Evolutionary conservation across 2,888 invertebrate species (phyloP).

Genomic region (Catocala nupta): DNA sequence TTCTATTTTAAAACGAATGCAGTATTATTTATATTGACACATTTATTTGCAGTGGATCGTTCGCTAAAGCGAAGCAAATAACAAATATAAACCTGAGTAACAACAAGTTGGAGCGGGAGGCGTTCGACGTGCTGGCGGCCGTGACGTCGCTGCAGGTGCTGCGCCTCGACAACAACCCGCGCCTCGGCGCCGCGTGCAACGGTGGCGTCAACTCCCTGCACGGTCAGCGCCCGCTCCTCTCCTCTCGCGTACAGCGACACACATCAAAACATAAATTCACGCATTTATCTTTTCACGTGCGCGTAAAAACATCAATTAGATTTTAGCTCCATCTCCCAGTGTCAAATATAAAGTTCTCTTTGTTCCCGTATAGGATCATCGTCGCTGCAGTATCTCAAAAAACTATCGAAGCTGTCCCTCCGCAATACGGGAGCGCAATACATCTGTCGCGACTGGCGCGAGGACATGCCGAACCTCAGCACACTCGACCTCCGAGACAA

Average conservation of each 20-base stretch:
- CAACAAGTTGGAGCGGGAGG: constrained; percentile 41
- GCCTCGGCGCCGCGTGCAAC: constrained; percentile 53
- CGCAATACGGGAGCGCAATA: constrained; percentile 20
- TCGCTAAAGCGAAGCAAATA: constrained; percentile 27
- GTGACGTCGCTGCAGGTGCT: constrained; percentile 38
- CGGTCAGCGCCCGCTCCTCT: constrained; percentile 9
- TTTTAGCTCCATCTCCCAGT: no score
- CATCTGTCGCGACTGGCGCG: constrained; percentile 41
- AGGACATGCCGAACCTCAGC: constrained; percentile 22
- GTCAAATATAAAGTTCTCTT: no score
- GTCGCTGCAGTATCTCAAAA: constrained; percentile 12
- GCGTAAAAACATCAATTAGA: no score
- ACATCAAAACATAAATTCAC: no score
- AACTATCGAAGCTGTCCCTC: constrained; percentile 18
- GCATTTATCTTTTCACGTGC: no score
- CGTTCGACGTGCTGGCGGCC: constrained; percentile 28
- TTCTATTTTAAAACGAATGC: no score
- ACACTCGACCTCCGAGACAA: constrained; percentile 32
- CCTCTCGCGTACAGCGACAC: no score
- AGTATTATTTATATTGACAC: no score
- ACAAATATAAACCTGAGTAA: constrained; percentile 40
- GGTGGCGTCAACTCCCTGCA: constrained; percentile 33
- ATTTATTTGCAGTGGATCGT: constrained; percentile 43
- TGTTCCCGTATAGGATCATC: constrained; percentile 28
- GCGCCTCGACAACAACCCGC: constrained; percentile 44